These are phyloP conservation scores for Gasteruption jaculator DNA, from an alignment of 2,888 invertebrate species.

Conservation along the genomic window DNA sequence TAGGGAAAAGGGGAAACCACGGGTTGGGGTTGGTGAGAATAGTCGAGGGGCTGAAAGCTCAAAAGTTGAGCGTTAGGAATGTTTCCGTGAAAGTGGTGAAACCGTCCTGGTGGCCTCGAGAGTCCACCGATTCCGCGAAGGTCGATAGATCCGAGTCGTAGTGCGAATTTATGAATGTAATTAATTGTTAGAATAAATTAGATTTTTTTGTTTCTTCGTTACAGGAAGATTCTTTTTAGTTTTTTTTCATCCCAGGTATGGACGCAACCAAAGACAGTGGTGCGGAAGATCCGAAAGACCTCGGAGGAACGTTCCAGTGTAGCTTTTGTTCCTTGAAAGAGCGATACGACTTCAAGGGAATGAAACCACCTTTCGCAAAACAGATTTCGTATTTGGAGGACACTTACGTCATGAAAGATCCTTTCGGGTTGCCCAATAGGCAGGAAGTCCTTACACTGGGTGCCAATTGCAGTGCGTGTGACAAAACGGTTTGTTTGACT, in stretches of 20 bases:
- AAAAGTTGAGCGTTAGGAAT: conserved; percentile 56
- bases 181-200: too few relatives aligned
- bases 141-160: too few relatives aligned
- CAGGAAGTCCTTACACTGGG: conserved; percentile 77
- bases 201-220: conserved; percentile 8
- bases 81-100: conserved; percentile 57
- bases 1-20: conserved; percentile 56
- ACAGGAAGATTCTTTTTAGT: too few relatives aligned
- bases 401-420: conserved; percentile 79
- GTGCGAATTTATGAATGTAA: too few relatives aligned
- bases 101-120: conserved; percentile 82
- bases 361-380: conserved; percentile 68
- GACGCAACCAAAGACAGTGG: too few relatives aligned
- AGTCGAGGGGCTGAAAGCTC: conserved; percentile 63
- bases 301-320: conserved; percentile 60
- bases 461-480: conserved; percentile 68
- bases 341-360: conserved; percentile 73
- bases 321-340: conserved; percentile 63
- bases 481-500: conserved; percentile 67
- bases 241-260: too few relatives aligned
- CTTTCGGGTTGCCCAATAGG: conserved; percentile 70
- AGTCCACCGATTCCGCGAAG: conserved; percentile 54
- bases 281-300: conserved; percentile 19
- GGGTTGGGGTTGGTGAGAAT: conserved; percentile 74
- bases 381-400: conserved; percentile 66